Base-by-base conservation (phyloP, 2,888 invertebrate species). In the Andrena hattorfiana region DNA sequence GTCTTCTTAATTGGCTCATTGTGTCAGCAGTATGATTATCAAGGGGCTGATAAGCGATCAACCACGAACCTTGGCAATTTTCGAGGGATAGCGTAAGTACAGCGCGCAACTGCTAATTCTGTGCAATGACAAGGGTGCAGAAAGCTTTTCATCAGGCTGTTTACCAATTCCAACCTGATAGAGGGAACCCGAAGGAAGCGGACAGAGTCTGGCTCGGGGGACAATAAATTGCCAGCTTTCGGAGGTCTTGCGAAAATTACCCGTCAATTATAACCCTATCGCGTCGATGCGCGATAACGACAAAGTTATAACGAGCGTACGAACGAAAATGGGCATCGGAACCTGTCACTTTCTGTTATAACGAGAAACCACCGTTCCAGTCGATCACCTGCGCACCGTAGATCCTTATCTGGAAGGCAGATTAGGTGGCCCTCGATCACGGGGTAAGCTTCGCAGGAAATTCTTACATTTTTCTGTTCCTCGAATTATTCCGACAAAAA, bases 151-250 rank as follows among this genome's bases (percentile, higher is more conserved):
- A 42, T 60, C 16, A 28, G 30, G 23, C 51, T 28, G 35, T 66
- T 67, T 48, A 48, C 42, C 60, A 67, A 78, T 63, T 67, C 54
- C 30, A 42, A 42, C 42, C 42, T 54, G 62, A 20, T 35, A n/a
- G 5, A 48, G 49, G 23, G 62, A 23, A 16, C 23, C 49, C 32
- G 7, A 13, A 79, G 49, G 64, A 60, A 59, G 66, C 71, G n/a
- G 13, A 32, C 8, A 10, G 54, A 26, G 26, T 10, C 7, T 16
- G 60, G 67, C 66, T 66, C 51, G 60, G n/a, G 67, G 66, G 56
- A 67, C 78, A 72, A 78, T 67, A 78, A 81, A 81, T 81, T 81
- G 48, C 51, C 78, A 51, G 66, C 23, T 62, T 77, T 54, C 26
- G 66, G 48, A 64, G 32, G 48, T 51, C 42, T 66, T 32, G 72